Evolutionary conservation across 2,888 invertebrate genomes (phyloP).

Genomic region (Pogonocherus hispidulus): DNA sequence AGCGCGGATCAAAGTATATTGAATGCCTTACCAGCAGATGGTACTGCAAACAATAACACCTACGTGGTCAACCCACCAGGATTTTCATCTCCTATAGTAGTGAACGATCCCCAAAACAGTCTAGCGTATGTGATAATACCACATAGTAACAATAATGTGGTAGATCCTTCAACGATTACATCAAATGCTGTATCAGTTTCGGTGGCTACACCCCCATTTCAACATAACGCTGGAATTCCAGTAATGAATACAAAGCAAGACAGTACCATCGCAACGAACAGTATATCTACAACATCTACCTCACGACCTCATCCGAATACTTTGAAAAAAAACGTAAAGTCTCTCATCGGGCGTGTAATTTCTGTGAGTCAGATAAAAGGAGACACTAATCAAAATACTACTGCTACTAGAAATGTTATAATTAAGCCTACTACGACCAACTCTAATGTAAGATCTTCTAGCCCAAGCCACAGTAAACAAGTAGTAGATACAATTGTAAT

Average conservation of each 20-base stretch:
- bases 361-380: too few species aligned
- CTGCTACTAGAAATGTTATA: neutral
- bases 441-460: neutral
- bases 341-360: too few species aligned
- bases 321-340: too few species aligned
- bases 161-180: neutral
- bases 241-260: neutral
- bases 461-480: neutral
- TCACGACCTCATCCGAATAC: neutral
- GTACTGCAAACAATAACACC: neutral
- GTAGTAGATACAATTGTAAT: constrained; percentile 4
- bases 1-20: neutral
- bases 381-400: neutral
- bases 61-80: constrained; percentile 8
- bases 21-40: neutral
- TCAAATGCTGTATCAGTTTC: neutral
- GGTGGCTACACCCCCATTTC: neutral
- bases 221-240: neutral
- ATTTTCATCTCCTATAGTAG: neutral
- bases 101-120: neutral
- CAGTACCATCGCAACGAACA: constrained; percentile 1
- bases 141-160: neutral
- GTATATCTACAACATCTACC: neutral
- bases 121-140: constrained; percentile 29
- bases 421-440: neutral